These are phyloP conservation scores for Isotomurus palustris DNA, from an alignment of 2,888 invertebrate genomes.

Conservation along the genomic window DNA sequence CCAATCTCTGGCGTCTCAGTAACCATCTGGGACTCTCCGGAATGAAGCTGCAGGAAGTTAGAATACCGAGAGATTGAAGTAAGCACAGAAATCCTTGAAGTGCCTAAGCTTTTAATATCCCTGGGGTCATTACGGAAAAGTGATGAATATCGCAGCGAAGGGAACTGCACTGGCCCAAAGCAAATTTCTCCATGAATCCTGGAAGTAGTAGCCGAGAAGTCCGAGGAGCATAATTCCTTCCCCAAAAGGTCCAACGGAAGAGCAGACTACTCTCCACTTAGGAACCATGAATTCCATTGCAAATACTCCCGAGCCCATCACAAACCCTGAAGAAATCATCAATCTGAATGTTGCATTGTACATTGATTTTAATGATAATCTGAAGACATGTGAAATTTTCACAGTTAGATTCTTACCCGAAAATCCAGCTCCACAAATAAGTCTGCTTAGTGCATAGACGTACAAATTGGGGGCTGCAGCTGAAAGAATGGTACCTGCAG, in stretches of 20 bases:
- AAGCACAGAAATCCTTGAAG: no score
- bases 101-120: no score
- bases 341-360: no score
- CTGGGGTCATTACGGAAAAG: conserved; percentile 23
- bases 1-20: conserved; percentile 17
- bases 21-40: conserved; percentile 40
- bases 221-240: conserved; percentile 36
- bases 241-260: conserved; percentile 37
- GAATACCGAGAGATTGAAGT: no score
- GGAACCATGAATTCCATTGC: conserved; percentile 41
- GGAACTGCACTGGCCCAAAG: conserved; percentile 28
- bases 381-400: no score
- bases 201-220: conserved; percentile 24
- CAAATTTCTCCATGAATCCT: conserved; percentile 30
- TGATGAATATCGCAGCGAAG: conserved; percentile 21
- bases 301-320: conserved; percentile 34
- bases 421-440: conserved; percentile 33
- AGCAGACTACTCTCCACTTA: conserved; percentile 31
- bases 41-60: conserved; percentile 19
- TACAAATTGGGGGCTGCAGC: conserved; percentile 21
- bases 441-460: conserved; percentile 27
- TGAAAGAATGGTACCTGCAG: conserved; percentile 17
- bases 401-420: no score
- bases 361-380: no score
- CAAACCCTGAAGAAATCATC: conserved; percentile 26